A percentile compares a stretch with the other conserved stretches of the same genome.
These are phyloP conservation scores for Melospiza melodia DNA, from an alignment of 2,113 vertebrate species.

Conservation along the genomic window DNA sequence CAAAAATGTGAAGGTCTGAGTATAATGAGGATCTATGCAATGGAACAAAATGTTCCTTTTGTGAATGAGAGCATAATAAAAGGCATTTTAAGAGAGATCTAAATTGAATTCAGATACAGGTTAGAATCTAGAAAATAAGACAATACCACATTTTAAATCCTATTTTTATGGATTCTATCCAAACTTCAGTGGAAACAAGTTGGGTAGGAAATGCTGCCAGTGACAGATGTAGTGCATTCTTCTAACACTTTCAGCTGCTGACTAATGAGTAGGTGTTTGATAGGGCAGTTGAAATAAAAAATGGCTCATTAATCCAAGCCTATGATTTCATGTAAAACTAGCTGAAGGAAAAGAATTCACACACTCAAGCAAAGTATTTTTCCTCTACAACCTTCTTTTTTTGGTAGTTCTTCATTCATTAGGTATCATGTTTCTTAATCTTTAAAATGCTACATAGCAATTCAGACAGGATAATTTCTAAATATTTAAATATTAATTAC, in stretches of 20 bases:
- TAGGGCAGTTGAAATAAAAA: conserved; percentile 60
- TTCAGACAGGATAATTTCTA: background rate
- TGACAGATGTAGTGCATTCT: conserved; percentile 57
- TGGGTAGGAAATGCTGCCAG: conserved; percentile 49
- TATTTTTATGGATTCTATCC: conserved; percentile 14
- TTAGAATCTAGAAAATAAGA: conserved; percentile 11
- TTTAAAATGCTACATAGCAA: background rate
- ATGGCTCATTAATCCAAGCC: conserved; percentile 20
- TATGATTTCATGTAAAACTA: conserved; percentile 33
- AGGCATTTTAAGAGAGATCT: background rate
- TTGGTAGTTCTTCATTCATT: background rate
- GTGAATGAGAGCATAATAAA: background rate
- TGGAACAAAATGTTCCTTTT: background rate
- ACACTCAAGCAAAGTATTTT: background rate
- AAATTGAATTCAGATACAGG: background rate
- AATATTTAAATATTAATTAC: background rate
- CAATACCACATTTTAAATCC: background rate
- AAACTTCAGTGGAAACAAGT: conserved; percentile 50
- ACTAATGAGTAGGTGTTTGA: conserved; percentile 68
- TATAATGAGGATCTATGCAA: background rate
- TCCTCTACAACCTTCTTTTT: background rate
- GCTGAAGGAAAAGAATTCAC: background rate
- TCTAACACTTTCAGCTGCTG: conserved; percentile 53
- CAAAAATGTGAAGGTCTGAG: background rate
- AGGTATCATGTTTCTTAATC: background rate